Conservation (phyloP, 1,140 invertebrate genomes). For the Dryas iulia region DNA sequence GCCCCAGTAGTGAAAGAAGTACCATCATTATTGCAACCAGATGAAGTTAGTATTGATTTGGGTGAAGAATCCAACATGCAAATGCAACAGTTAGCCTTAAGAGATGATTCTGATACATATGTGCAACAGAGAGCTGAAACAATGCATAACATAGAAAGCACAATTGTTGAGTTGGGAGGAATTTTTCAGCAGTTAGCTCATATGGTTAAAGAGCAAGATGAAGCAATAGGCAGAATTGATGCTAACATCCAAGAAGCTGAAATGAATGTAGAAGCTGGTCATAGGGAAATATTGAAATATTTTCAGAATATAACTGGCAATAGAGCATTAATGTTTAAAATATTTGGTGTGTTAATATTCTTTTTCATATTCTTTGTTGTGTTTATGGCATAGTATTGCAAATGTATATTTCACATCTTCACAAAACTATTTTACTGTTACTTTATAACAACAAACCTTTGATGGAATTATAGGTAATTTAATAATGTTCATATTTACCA, state of each 20-base stretch:
- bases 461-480: too few relatives aligned
- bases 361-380: constrained; percentile 99
- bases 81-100: constrained; percentile 85
- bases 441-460: too few relatives aligned
- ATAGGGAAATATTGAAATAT: constrained; percentile 98
- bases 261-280: constrained; percentile 98
- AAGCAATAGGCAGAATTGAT: constrained; percentile 99
- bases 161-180: constrained; percentile 98
- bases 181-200: constrained; percentile 99
- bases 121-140: constrained; percentile 96
- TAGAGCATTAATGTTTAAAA: constrained; percentile 99
- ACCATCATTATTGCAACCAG: constrained; percentile 84
- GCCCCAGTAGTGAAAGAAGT: constrained; percentile 86
- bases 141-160: constrained; percentile 99
- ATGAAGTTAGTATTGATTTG: constrained; percentile 89
- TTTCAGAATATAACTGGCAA: constrained; percentile 98
- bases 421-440: too few relatives aligned
- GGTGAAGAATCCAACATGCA: constrained; percentile 78
- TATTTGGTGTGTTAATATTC: constrained; percentile 98
- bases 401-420: too few relatives aligned
- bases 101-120: constrained; percentile 94
- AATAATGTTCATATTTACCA: too few relatives aligned
- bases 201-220: constrained; percentile 99
- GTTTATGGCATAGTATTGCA: constrained; percentile 85
- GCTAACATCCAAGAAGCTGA: constrained; percentile 97